Evolutionary conservation across 2,888 invertebrate species (phyloP), one percentile per base, ranked within the genome.

Genomic region (Pterostichus madidus): DNA sequence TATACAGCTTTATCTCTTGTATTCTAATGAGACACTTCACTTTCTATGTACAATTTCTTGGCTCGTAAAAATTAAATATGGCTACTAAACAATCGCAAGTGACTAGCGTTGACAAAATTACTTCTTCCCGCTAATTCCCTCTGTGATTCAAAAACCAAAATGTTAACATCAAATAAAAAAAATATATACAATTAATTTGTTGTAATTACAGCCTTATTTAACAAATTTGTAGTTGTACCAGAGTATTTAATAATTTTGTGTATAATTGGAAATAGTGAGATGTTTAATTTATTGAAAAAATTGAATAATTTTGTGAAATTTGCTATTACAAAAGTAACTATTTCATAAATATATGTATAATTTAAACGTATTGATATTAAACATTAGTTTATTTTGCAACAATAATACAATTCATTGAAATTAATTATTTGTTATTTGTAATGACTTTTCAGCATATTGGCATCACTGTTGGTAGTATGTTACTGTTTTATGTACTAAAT

Each of bases 1-100:
- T 39, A 31, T 13, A 46, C 13, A 32, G n/a, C 13, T 31, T 52
- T 75, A 17, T 75, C 49, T n/a, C 6, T 32, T 75, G 6, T 11
- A 31, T 75, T 75, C 49, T 52, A 75, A 10, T 75, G 24, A 73
- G 46, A 75, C 49, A 75, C 49, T 75, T 32, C 13, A 10, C 17
- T 53, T 13, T 24, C 53, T 17, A 31, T 56, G n/a, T 17, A 71
- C 68, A 71, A 71, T 17, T 71, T 71, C 68, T 46, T 24, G 8
- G 13, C 39, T 44, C 44, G 15, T 71, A 71, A 71, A 76, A 76
- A 76, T 53, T 56, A 76, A 76, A 76, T 53, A 76, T 76, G 76
- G 76, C 76, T 76, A 76, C 76, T 52, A 76, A 76, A 76, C 76
- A 73, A 73, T 56, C 56, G 52, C n/a, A 17, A 71, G 13, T 15